These are phyloP conservation scores for Corapipo altera DNA, from an alignment of 2,113 vertebrate genomes.

Conservation along the genomic window DNA sequence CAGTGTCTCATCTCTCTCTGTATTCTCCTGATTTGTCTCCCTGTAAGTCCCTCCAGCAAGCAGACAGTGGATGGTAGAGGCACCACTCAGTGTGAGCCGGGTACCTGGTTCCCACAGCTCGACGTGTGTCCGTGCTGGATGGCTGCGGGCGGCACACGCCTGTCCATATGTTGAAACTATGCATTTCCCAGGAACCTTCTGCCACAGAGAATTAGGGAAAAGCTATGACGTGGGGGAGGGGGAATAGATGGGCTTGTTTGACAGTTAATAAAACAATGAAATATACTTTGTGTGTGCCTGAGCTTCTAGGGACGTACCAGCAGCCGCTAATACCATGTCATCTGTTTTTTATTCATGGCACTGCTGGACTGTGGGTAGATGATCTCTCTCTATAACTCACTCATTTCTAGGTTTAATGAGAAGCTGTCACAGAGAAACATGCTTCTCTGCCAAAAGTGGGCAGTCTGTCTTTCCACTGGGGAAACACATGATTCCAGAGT, in stretches of 20 bases:
- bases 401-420: constrained; percentile 49
- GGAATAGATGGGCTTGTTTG: neutral
- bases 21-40: rapidly evolving
- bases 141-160: rapidly evolving
- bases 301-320: constrained; percentile 1
- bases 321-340: constrained; percentile 63
- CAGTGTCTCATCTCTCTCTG: neutral
- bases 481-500: neutral
- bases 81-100: neutral
- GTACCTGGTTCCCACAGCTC: neutral
- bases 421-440: constrained; percentile 45
- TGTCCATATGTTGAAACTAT: neutral
- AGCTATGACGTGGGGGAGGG: neutral
- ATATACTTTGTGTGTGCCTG: constrained; percentile 17
- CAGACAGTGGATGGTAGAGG: neutral
- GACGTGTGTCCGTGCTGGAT: neutral
- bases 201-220: neutral
- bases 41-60: neutral
- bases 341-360: constrained; percentile 65
- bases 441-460: constrained; percentile 38
- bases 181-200: constrained; percentile 38
- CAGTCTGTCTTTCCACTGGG: constrained; percentile 29
- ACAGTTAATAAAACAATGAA: constrained; percentile 61
- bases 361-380: constrained; percentile 57
- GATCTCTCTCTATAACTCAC: constrained; percentile 59